These are phyloP conservation scores for Lapara coniferarum DNA, from an alignment of 2,888 invertebrate genomes.

Conservation along the genomic window DNA sequence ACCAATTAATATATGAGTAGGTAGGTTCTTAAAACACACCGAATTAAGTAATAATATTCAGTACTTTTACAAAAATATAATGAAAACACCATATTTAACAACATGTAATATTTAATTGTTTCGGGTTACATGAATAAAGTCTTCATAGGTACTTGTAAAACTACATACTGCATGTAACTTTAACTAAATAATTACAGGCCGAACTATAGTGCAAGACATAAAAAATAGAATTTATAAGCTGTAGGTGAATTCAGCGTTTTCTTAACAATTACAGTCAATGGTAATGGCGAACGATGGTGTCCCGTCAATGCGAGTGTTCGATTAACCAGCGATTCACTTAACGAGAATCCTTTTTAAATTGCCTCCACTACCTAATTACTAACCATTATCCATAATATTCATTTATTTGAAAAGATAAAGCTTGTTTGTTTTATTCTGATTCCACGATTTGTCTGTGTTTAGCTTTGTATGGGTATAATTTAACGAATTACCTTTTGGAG, in stretches of 20 bases:
- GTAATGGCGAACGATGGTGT: conserved; percentile 7
- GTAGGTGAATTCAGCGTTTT: not conserved
- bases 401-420: not conserved
- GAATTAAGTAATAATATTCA: no score
- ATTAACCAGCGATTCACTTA: conserved; percentile 2
- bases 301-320: not conserved
- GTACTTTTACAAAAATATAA: no score
- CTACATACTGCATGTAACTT: no score
- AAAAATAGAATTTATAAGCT: not conserved
- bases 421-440: not conserved
- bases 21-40: no score
- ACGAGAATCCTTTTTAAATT: conserved; percentile 13
- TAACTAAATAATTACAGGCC: no score
- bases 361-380: not conserved
- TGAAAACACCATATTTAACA: no score
- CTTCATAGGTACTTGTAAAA: no score
- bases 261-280: conserved; percentile 7
- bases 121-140: no score
- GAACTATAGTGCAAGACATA: no score
- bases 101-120: no score
- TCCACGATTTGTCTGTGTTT: not conserved
- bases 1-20: no score
- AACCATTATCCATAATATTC: not conserved
- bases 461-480: not conserved
- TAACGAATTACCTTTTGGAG: not conserved